A percentile compares a stretch with the other conserved stretches of the same genome.
phyloP scores from a whole-genome alignment of 2,113 vertebrate genomes.

The Lipophrys pholis region DNA sequence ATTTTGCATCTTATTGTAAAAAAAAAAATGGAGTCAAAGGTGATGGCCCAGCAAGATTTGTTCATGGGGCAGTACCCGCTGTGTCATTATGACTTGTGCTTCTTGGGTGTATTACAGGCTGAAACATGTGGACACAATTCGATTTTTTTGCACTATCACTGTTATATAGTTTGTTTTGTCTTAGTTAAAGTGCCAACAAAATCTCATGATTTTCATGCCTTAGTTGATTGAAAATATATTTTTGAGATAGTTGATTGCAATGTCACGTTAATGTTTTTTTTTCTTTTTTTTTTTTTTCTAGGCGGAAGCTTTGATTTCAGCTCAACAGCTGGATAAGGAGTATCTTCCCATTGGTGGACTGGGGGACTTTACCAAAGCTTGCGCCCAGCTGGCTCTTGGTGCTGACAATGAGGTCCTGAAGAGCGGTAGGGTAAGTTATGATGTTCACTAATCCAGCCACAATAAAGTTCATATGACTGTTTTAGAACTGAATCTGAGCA shows the following conservation, averaged over 20 bases:
- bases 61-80: background rate
- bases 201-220: background rate
- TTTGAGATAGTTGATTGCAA: too few relatives aligned
- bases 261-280: too few relatives aligned
- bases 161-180: background rate
- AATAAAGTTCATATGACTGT: background rate
- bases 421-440: constrained; percentile 89
- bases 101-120: too few relatives aligned
- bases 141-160: too few relatives aligned
- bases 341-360: constrained; percentile 90
- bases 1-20: background rate
- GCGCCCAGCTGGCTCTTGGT: constrained; percentile 90
- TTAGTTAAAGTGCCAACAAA: background rate
- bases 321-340: constrained; percentile 94
- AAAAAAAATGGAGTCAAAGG: background rate
- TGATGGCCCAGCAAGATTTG: background rate
- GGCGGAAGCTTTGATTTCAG: constrained; percentile 90
- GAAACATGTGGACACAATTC: too few relatives aligned
- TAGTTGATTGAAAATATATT: too few relatives aligned
- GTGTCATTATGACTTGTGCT: constrained; percentile 9
- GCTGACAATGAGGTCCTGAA: constrained; percentile 89
- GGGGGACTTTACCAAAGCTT: constrained; percentile 89
- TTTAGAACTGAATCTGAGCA: constrained; percentile 8
- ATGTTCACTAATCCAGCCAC: background rate
- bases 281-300: constrained; percentile 64